phyloP scores from a whole-genome alignment of 2,888 invertebrate species.

The Drosophila basisetae region DNA sequence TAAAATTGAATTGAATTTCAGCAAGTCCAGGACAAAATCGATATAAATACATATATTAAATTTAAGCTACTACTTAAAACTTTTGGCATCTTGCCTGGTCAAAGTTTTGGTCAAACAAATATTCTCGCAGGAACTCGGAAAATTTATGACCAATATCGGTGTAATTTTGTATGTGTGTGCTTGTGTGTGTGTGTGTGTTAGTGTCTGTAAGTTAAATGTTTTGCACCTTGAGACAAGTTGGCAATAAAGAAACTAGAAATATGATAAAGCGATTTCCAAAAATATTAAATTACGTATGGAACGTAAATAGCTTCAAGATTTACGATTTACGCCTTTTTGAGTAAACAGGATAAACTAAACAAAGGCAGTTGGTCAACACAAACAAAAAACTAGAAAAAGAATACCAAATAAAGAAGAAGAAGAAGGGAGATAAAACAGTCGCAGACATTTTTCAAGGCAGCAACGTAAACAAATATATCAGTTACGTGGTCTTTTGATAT shows the following conservation, averaged over 20 bases:
- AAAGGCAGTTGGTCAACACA: not conserved
- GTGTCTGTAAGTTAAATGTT: not conserved
- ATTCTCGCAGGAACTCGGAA: constrained; percentile 35
- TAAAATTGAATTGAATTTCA: constrained; percentile 44
- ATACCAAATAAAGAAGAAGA: not conserved
- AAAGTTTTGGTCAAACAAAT: constrained; percentile 36
- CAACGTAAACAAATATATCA: constrained; percentile 58
- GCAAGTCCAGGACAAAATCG: constrained; percentile 1
- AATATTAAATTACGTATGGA: not conserved
- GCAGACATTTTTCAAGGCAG: constrained; percentile 28
- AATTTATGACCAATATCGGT: constrained; percentile 20
- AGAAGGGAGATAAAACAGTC: constrained; percentile 4
- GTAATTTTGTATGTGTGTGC: not conserved
- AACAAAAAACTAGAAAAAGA: constrained; percentile 2
- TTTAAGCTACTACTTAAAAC: constrained; percentile 43
- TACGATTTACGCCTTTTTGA: not conserved
- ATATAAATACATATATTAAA: constrained; percentile 12
- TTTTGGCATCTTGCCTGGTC: constrained; percentile 37
- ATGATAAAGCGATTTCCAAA: not conserved
- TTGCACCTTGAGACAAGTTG: not conserved
- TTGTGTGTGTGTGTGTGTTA: constrained; percentile 11
- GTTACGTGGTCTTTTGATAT: constrained; percentile 30
- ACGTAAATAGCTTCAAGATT: not conserved
- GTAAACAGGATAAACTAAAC: not conserved
- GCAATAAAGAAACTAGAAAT: not conserved